Conservation (phyloP, 2,797 vertebrate genomes). For the Saguinus oedipus region DNA sequence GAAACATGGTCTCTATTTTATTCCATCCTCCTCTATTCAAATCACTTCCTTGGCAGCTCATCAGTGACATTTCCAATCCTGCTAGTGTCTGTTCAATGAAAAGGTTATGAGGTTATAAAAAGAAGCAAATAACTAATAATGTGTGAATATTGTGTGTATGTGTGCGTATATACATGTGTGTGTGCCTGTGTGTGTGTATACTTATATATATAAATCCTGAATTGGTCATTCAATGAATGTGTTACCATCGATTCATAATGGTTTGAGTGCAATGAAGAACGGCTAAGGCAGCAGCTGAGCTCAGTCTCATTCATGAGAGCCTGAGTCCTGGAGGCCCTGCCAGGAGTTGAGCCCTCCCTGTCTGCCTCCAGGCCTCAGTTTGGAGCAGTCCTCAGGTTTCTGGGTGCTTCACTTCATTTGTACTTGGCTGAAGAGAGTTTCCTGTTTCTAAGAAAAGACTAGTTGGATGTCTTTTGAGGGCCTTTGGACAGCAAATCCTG, state of each 20-base stretch:
- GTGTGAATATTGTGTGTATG: not conserved
- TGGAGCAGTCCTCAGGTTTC: conserved; percentile 40
- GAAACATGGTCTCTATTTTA: not conserved
- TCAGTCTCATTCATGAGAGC: not conserved
- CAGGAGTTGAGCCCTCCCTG: conserved; percentile 19
- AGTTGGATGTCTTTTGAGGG: conserved; percentile 46
- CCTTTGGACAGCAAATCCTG: conserved; percentile 35
- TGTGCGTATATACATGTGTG: not conserved
- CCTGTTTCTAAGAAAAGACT: conserved; percentile 80
- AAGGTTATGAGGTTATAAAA: not conserved
- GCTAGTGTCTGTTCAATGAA: not conserved
- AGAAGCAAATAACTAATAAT: not conserved
- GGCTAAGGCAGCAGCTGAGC: conserved; percentile 27
- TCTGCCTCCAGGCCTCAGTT: conserved; percentile 38
- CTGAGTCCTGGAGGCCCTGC: not conserved
- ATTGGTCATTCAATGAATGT: not conserved
- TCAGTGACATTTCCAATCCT: not conserved
- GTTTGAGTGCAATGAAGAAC: not conserved
- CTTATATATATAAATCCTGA: not conserved
- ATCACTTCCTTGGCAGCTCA: no score
- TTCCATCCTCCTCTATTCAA: not conserved
- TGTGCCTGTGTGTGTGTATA: no score
- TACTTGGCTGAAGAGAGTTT: conserved; percentile 67
- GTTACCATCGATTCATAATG: not conserved
- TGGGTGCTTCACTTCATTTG: conserved; percentile 67